Percentiles rank a stretch among this genome's conserved stretches.
Evolutionary conservation across 2,888 invertebrate genomes (phyloP).

Genomic region (Callinectes sapidus): DNA sequence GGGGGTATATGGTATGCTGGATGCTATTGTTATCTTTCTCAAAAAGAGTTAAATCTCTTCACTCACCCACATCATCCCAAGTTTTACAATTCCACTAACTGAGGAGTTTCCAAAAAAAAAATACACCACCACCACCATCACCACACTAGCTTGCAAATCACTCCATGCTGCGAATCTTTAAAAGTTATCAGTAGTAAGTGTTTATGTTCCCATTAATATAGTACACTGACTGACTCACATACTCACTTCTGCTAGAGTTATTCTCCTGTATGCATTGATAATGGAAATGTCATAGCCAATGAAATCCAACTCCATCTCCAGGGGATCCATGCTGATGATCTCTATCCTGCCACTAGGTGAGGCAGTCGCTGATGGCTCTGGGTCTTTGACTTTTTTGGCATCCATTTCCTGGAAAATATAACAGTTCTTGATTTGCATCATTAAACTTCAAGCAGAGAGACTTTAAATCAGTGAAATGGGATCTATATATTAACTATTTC

Average conservation of each 20-base stretch:
- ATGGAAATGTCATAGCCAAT: constrained; percentile 89
- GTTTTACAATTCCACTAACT: no score
- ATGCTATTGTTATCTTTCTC: no score
- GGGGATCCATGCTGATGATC: constrained; percentile 73
- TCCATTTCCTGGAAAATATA: constrained; percentile 18
- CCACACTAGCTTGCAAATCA: no score
- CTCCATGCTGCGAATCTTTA: no score
- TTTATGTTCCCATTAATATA: no score
- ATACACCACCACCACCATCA: no score
- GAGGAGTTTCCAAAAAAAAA: no score
- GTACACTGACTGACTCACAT: not conserved
- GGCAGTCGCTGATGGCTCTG: not conserved
- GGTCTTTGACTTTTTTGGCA: not conserved
- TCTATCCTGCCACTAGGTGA: constrained; percentile 29
- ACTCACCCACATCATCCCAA: no score
- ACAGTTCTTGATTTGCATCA: not conserved
- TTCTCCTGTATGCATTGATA: constrained; percentile 89
- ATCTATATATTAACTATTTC: no score
- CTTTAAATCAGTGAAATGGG: not conserved
- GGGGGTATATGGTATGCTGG: no score
- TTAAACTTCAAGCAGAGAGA: not conserved
- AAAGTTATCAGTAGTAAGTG: no score
- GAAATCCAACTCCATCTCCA: constrained; percentile 91
- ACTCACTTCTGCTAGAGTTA: constrained; percentile 84
- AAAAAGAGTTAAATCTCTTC: no score